Evolutionary conservation across 2,113 vertebrate genomes (phyloP).

Genomic region (Pandion haliaetus): DNA sequence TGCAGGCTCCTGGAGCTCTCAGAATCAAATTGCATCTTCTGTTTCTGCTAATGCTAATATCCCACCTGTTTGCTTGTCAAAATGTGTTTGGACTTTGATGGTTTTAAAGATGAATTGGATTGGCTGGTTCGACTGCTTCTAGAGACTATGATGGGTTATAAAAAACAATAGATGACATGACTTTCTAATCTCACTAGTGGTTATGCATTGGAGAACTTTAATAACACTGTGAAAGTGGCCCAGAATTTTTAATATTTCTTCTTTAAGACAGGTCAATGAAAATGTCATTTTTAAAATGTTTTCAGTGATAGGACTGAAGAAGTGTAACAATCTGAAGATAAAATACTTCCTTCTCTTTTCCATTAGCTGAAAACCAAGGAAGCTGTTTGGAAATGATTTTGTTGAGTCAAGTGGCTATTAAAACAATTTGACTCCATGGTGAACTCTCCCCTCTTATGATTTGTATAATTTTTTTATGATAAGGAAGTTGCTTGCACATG

Average conservation of each 20-base stretch:
- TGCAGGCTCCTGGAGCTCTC: background rate
- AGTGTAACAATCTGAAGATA: background rate
- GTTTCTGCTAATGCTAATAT: conserved; percentile 1
- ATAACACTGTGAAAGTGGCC: background rate
- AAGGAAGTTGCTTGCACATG: background rate
- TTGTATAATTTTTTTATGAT: background rate
- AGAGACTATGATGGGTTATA: background rate
- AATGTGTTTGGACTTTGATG: background rate
- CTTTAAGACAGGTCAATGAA: background rate
- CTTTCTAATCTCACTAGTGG: background rate
- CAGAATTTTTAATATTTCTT: conserved; percentile 21
- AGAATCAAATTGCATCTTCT: conserved; percentile 6
- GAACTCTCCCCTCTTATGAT: background rate
- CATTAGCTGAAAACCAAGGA: conserved; percentile 1
- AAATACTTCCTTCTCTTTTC: background rate
- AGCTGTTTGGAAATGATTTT: background rate
- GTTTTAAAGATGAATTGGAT: conserved; percentile 15
- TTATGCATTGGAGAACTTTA: conserved; percentile 23
- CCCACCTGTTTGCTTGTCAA: background rate
- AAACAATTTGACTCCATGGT: background rate
- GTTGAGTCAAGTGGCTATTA: background rate
- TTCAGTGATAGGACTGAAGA: background rate
- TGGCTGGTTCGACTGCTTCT: conserved; percentile 1
- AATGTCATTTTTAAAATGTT: background rate
- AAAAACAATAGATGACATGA: conserved; percentile 19